phyloP scores from a whole-genome alignment of 1,140 invertebrate species.

The Venturia canescens region DNA sequence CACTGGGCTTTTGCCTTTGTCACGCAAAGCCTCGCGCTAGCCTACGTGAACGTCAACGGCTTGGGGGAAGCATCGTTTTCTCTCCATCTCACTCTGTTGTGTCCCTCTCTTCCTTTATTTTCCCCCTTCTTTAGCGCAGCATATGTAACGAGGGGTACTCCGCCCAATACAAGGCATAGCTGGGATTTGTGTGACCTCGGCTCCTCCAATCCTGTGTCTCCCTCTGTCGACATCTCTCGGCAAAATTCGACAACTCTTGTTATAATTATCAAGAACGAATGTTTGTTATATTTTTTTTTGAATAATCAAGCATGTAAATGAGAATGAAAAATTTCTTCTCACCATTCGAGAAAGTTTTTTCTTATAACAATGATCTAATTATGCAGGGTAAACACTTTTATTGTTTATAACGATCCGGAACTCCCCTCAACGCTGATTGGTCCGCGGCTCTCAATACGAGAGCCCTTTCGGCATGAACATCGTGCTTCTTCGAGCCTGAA shows the following conservation, averaged over 20 bases:
- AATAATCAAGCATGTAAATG: background rate
- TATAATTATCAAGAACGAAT: background rate
- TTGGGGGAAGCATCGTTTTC: conserved; percentile 26
- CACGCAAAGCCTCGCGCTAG: background rate
- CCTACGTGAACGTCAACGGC: conserved; percentile 18
- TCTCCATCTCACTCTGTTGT: background rate
- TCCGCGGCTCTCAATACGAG: background rate
- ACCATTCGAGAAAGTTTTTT: background rate
- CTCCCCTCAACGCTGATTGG: conserved; percentile 44
- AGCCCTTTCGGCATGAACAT: conserved; percentile 7
- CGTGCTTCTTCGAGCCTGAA: conserved; percentile 10
- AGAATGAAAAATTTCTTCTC: background rate
- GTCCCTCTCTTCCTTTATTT: conserved; percentile 2
- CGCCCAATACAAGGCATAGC: background rate
- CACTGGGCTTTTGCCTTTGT: conserved; percentile 43
- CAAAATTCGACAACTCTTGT: conserved; percentile 9
- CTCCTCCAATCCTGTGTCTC: conserved; percentile 27
- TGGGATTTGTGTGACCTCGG: conserved; percentile 13
- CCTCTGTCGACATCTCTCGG: background rate
- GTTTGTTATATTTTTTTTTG: background rate
- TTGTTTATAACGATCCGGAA: conserved; percentile 40
- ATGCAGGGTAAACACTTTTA: background rate
- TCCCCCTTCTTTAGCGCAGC: background rate
- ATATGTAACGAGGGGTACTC: background rate
- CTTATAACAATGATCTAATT: background rate